phyloP scores from a whole-genome alignment of 2,113 vertebrate genomes.

The Aleadryas rufinucha region DNA sequence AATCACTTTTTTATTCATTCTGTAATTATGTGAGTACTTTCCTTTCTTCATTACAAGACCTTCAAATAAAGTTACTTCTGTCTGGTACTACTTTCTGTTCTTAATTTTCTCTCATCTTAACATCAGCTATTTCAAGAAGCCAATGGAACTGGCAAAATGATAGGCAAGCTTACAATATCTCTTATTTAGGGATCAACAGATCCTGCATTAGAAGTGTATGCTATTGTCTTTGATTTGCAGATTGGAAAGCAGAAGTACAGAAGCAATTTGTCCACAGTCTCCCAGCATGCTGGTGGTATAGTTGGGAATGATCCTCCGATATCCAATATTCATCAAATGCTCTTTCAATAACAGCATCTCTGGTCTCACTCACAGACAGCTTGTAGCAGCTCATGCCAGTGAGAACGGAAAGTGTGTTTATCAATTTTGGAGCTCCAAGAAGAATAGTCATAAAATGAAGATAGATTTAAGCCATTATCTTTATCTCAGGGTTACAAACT shows the following conservation, averaged over 20 bases:
- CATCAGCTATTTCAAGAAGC: not conserved
- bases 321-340: not conserved
- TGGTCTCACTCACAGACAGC: not conserved
- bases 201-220: not conserved
- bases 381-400: not conserved
- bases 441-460: not conserved
- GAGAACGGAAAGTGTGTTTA: not conserved
- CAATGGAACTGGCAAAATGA: not conserved
- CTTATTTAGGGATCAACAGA: not conserved
- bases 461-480: not conserved
- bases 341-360: not conserved
- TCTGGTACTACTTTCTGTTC: not conserved
- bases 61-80: not conserved
- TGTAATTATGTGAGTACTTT: not conserved
- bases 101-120: not conserved
- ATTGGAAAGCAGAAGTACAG: not conserved
- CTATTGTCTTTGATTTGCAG: not conserved
- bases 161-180: not conserved
- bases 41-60: not conserved
- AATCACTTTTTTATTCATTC: not conserved
- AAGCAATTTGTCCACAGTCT: not conserved
- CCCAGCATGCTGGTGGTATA: not conserved
- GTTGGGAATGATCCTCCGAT: not conserved
- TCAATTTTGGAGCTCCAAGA: not conserved
- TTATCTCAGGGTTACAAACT: conserved; percentile 17